A percentile compares a stretch with the other conserved stretches of the same genome.
Conservation (phyloP, 2,888 invertebrate species). For the Mantis religiosa region DNA sequence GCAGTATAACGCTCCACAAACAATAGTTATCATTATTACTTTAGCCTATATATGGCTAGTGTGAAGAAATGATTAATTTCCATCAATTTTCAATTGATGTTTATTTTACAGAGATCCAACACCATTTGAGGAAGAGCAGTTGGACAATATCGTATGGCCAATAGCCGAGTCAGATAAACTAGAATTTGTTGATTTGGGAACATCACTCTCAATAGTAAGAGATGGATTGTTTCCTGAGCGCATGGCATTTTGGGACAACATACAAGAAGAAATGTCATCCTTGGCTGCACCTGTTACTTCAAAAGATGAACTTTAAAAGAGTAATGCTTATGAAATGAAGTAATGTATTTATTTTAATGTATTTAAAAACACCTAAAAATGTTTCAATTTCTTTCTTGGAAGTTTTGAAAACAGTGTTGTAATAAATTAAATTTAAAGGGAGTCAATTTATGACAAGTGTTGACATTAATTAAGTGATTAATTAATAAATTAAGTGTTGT, state of each 20-base stretch:
- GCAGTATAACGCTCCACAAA: too few species aligned
- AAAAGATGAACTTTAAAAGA: slow-evolving; percentile 15
- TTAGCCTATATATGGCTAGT: too few species aligned
- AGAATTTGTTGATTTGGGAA: slow-evolving; percentile 21
- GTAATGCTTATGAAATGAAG: background rate
- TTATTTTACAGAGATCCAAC: slow-evolving; percentile 19
- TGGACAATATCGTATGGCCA: slow-evolving; percentile 25
- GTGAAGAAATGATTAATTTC: too few species aligned
- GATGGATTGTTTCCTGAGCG: slow-evolving; percentile 22
- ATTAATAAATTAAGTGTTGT: too few species aligned
- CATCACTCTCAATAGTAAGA: slow-evolving; percentile 1
- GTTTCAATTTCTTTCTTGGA: too few species aligned
- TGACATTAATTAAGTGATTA: too few species aligned
- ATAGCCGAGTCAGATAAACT: slow-evolving; percentile 13
- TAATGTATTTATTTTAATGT: background rate
- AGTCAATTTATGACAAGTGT: too few species aligned
- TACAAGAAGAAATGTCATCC: background rate
- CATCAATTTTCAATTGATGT: background rate
- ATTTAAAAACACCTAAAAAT: background rate
- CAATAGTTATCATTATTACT: too few species aligned
- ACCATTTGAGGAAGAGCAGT: background rate
- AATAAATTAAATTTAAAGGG: too few species aligned
- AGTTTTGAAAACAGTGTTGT: too few species aligned
- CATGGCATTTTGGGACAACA: slow-evolving; percentile 28
- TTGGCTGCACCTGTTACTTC: background rate